These are phyloP conservation scores for Pimpla rufipes DNA, from an alignment of 2,888 invertebrate genomes.

Conservation along the genomic window DNA sequence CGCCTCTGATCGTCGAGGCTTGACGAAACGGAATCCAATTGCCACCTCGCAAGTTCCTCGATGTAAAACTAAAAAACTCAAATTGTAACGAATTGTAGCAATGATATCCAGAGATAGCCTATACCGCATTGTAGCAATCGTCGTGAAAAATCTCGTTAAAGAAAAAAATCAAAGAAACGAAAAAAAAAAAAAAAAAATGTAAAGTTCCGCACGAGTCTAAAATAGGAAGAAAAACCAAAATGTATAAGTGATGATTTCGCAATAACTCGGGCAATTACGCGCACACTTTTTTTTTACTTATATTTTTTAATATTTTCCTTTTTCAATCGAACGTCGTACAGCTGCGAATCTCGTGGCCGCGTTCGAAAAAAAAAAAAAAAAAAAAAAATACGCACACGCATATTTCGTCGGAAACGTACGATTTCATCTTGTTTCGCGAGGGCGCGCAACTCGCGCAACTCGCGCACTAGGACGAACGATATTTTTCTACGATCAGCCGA, in stretches of 20 bases:
- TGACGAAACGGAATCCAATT: constrained; percentile 20
- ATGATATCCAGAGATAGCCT: constrained; percentile 18
- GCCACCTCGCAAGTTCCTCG: constrained; percentile 45
- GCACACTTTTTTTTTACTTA: not conserved
- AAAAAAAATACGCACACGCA: constrained; percentile 1
- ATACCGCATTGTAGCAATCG: constrained; percentile 47
- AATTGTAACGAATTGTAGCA: constrained; percentile 21
- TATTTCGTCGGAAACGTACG: constrained; percentile 3
- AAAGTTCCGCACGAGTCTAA: constrained; percentile 36
- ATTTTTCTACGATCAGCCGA: constrained; percentile 66
- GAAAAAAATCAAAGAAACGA: not conserved
- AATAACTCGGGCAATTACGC: constrained; percentile 44
- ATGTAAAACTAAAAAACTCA: not conserved
- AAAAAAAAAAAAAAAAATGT: constrained; percentile 8
- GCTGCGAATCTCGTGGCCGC: not conserved
- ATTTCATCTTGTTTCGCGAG: constrained; percentile 1
- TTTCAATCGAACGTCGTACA: constrained; percentile 14
- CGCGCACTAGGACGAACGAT: constrained; percentile 56
- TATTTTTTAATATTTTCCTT: not conserved
- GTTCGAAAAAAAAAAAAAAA: constrained; percentile 8
- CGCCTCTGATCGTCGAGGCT: not conserved
- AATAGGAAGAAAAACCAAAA: constrained; percentile 5
- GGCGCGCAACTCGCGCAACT: not conserved
- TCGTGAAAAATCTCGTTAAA: constrained; percentile 28
- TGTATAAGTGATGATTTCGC: constrained; percentile 44